Base-by-base conservation (phyloP, 2,888 invertebrate genomes). In the Campoplex capitator region DNA sequence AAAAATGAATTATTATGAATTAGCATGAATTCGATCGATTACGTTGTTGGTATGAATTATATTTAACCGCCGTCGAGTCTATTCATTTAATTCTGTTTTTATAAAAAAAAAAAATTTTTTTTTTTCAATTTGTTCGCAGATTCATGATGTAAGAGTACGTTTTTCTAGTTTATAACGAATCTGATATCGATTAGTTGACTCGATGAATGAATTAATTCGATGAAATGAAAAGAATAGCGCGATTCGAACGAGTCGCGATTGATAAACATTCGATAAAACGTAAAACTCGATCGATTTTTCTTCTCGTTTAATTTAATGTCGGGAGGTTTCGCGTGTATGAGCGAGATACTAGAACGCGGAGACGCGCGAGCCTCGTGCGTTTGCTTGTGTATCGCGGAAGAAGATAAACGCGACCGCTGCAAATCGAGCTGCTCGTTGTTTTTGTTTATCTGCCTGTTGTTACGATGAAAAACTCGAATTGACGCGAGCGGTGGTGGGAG, bases 331-430 rank as follows among this genome's bases (percentile, higher is more conserved):
- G 23, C 23, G 23, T 23, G 28, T 58, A 11, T 23, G 28, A 13
- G 3, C 11, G 58, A 58, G 58, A 58, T 58, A 58, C 58, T n/a
- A n/a, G 13, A 13, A 51, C 42, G 51, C 54, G 71, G 51, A 82
- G 23, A 23, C 74, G 76, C 73, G 74, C 23, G 42, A 54, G 51
- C 13, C 11, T 68, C 54, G 35, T 54, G 3, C 38, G 7, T 3
- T n/a, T 48, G 62, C 32, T 9, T 68, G 38, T 76, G 67, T 54
- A 77, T 16, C 51, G 78, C 54, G 82, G 83, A 83, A 86, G 76
- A 70, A 79, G 83, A 83, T 80, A 83, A 86, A 76, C 51, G 75
- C 51, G 75, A 75, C 51, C 82, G 70, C 62, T 54, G 78, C 54
- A 68, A 83, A 75, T 51, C 73, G 62, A 76, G 76, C 83, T 86